Base-by-base conservation (phyloP, 1,140 invertebrate genomes). In the Drosophila saltans region DNA sequence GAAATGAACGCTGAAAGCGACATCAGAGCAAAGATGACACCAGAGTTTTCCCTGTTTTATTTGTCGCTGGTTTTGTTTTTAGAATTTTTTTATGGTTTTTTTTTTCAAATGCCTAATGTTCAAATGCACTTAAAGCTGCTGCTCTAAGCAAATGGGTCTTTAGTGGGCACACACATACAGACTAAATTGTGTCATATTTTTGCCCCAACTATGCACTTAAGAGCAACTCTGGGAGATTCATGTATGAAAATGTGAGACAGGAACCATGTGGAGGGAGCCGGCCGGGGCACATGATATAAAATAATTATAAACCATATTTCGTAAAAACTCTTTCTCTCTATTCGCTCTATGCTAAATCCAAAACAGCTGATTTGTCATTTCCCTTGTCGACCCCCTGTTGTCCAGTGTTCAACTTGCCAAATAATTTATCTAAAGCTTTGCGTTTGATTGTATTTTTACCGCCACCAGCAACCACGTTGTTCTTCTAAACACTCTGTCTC, bases 101-200 rank as follows among this genome's bases (percentile, higher is more conserved):
- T 48, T 21, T 21, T 52, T 10, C 21, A 26, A 52, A 52, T 52
- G 79, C 59, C 78, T 85, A 81, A 88, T 88, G 83, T 80, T 66
- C 66, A 75, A 86, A 86, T 80, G 76, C 82, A 86, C 83, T 88
- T 86, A 88, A 70, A 76, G 78, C 26, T 63, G 71, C 75, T 69
- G 65, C 72, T 59, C 61, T 59, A 62, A 72, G 65, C 64, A 75
- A 86, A 86, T 72, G 79, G 75, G 72, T 65, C 69, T 70, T 71
- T 65, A 28, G 75, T 52, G 45, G 45, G 21, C 45, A 48, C 43
- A 48, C 21, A 52, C 45, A 26, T 7, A 26, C 45, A 52, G 21
- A 26, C 24, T 62, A 75, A 63, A 70, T 71, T 78, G 72, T 72
- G 76, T 81, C 68, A 78, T 69, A 78, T 64, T 59, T 77, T 63